These are phyloP conservation scores for Eulemur coronatus DNA, from an alignment of 2,797 vertebrate genomes.

Conservation along the genomic window DNA sequence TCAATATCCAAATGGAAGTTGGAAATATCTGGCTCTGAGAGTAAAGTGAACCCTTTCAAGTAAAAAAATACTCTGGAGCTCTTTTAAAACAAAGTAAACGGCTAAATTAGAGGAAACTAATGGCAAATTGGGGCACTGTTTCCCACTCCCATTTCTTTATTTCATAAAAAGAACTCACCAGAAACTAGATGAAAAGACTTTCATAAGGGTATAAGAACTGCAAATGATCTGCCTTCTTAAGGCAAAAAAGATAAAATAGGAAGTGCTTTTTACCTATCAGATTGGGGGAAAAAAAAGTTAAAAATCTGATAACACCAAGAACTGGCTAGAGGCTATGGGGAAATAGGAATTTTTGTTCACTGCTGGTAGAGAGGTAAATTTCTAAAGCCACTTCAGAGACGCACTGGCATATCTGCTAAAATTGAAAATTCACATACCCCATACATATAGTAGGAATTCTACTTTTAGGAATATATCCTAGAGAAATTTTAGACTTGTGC, in stretches of 20 bases:
- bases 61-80: neutral
- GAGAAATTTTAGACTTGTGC: neutral
- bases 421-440: neutral
- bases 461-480: neutral
- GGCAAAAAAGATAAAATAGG: neutral
- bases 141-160: neutral
- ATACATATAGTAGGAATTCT: neutral
- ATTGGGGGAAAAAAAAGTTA: neutral
- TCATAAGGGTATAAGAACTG: neutral
- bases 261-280: neutral
- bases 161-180: conserved; percentile 15
- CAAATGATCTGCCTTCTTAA: neutral
- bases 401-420: neutral
- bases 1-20: neutral
- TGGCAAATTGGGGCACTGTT: neutral
- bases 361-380: neutral
- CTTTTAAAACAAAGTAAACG: neutral
- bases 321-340: neutral
- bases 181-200: neutral
- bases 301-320: neutral
- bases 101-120: neutral
- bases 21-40: conserved; percentile 17
- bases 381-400: neutral
- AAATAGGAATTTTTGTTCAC: neutral
- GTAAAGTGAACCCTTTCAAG: conserved; percentile 2